Evolutionary conservation across 2,888 invertebrate genomes (phyloP), one percentile per base, ranked within the genome.

Genomic region (Argynnis bischoffii): DNA sequence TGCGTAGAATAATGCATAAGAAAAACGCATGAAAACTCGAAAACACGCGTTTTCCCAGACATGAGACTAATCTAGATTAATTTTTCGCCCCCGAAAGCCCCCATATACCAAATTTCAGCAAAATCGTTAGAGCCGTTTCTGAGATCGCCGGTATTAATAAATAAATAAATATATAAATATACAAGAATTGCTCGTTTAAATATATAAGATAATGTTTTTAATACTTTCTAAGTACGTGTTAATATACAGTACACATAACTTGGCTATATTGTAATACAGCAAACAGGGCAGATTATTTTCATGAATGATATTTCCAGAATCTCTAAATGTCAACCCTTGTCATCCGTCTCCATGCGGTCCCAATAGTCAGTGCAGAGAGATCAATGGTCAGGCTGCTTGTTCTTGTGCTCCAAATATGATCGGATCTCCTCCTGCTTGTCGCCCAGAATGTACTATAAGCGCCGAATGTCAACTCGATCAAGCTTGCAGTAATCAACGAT

Each of bases 361-460:
- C 13, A 95, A 94, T 79, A 94, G 94, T 78, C 93, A 94, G 76
- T 95, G 95, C 76, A 91, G 93, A 77, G 93, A 93, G 77, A 85
- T 94, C 26, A 94, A 94, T 70, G 92, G 93, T n/a, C 95, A 95
- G 85, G 95, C 95, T 4, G 94, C 94, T 3, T 96, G 96, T 78
- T 95, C 95, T 41, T 96, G 96, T 77, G 93, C 94, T 31, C 94
- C 94, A 26, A 93, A 93, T 59, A 95, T 91, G 75, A 91, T 95
- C 21, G 95, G 95, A 11, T 90, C 92, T 65, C 95, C 95, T 54
- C 95, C 95, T 2, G 87, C 94, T 60, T 96, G 96, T 79, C 92
- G 95, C 48, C 96, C 96, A 11, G 96, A 96, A 83, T 96, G 96
- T 79, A 94, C 95, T 6, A 93, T 95, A 56, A 96, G 95, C 80